Evolutionary conservation across 2,797 vertebrate species (phyloP).

Genomic region (Leptodactylus fallax): DNA sequence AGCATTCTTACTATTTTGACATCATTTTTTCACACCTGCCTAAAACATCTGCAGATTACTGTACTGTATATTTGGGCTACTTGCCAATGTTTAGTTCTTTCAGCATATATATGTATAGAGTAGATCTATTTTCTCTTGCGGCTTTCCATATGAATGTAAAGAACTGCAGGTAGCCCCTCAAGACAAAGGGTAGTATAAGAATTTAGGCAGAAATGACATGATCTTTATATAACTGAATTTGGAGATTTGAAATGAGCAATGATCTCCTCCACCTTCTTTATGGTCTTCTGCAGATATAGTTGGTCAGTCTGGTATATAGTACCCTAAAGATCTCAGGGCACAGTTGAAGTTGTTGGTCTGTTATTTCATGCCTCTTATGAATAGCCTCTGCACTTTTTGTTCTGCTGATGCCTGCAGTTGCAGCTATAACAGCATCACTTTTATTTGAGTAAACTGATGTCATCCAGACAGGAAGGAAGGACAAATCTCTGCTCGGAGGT

Average conservation of each 20-base stretch:
- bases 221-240: too few relatives aligned
- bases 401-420: background rate
- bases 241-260: too few relatives aligned
- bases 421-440: background rate
- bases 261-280: background rate
- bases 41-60: too few relatives aligned
- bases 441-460: constrained; percentile 8
- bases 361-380: background rate
- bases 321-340: too few relatives aligned
- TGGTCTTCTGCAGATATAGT: background rate
- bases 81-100: background rate
- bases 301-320: background rate
- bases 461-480: constrained; percentile 17
- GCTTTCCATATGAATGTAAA: too few relatives aligned
- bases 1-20: too few relatives aligned
- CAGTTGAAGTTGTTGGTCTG: background rate
- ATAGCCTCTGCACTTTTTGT: background rate
- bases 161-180: too few relatives aligned
- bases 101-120: too few relatives aligned
- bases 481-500: background rate
- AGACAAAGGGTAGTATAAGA: too few relatives aligned
- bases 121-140: too few relatives aligned
- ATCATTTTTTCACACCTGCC: too few relatives aligned
- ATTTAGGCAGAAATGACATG: too few relatives aligned
- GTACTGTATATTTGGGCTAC: background rate